Conservation (phyloP, 2,888 invertebrate species). For the Chesias legatella region DNA sequence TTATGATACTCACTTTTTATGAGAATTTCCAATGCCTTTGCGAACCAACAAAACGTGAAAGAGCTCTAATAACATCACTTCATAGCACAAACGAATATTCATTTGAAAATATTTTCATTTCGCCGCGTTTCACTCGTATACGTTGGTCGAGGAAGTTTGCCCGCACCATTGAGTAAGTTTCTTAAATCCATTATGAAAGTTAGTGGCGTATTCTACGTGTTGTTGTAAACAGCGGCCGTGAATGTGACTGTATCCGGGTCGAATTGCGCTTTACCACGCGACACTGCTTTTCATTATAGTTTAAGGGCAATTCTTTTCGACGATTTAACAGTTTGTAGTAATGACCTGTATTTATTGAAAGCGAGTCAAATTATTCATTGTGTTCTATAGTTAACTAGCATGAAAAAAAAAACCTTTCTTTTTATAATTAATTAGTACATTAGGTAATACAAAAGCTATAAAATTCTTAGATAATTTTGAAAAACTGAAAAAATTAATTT, state of each 20-base stretch:
- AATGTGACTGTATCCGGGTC: conserved; percentile 18
- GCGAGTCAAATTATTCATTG: no score
- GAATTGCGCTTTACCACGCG: conserved; percentile 33
- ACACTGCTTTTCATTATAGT: conserved; percentile 15
- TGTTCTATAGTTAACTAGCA: no score
- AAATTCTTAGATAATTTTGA: no score
- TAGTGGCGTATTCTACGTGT: conserved; percentile 24
- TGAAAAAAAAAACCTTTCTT: no score
- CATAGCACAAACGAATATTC: conserved; percentile 3
- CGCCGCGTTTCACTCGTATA: conserved; percentile 25
- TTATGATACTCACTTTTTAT: no score
- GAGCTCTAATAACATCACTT: neutral
- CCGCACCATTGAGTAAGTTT: conserved; percentile 40
- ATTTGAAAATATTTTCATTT: conserved; percentile 17
- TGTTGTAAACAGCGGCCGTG: conserved; percentile 26
- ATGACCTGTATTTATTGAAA: no score
- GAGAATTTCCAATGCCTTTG: no score
- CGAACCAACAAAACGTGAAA: no score
- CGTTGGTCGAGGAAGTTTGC: conserved; percentile 29
- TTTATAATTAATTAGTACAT: no score
- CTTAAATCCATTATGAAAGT: conserved; percentile 45
- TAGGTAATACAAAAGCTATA: no score
- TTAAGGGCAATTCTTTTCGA: conserved; percentile 3
- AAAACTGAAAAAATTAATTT: no score
- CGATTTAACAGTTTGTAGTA: no score